Percentiles rank a stretch among this genome's conserved stretches.
Conservation (phyloP, 2,888 invertebrate genomes). For the Mythimna lalbum region DNA sequence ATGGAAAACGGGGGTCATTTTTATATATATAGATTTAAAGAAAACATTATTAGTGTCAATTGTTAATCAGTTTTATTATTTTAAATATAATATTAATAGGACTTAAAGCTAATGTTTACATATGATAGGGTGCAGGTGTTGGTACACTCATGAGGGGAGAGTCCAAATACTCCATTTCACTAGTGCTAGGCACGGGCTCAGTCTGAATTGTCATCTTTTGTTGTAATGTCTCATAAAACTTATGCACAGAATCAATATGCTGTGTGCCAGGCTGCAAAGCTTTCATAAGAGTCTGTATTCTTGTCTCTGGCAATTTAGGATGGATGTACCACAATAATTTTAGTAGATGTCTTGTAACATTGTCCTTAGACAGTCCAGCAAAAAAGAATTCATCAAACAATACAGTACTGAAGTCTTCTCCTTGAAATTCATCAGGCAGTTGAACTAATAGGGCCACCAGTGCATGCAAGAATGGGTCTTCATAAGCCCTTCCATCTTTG, state of each 20-base stretch:
- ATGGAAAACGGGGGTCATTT: too few species aligned
- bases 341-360: slow-evolving; percentile 97
- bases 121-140: slow-evolving; percentile 94
- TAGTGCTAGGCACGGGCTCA: slow-evolving; percentile 91
- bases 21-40: too few species aligned
- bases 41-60: slow-evolving; percentile 8
- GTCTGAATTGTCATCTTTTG: slow-evolving; percentile 94
- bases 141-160: slow-evolving; percentile 96
- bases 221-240: slow-evolving; percentile 93
- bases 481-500: slow-evolving; percentile 97
- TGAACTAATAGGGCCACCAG: slow-evolving; percentile 96
- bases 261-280: slow-evolving; percentile 94
- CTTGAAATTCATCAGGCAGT: slow-evolving; percentile 97
- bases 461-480: slow-evolving; percentile 98
- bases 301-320: slow-evolving; percentile 94
- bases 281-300: slow-evolving; percentile 95
- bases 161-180: slow-evolving; percentile 94
- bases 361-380: slow-evolving; percentile 96
- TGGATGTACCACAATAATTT: slow-evolving; percentile 98
- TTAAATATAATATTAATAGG: slow-evolving; percentile 14
- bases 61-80: slow-evolving; percentile 39
- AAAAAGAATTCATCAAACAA: slow-evolving; percentile 99
- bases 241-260: slow-evolving; percentile 96
- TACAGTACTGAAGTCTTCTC: slow-evolving; percentile 98
- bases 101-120: slow-evolving; percentile 62